Evolutionary conservation across 2,888 invertebrate species (phyloP), one percentile per base, ranked within the genome.

Genomic region (Pyrrhosoma nymphula): DNA sequence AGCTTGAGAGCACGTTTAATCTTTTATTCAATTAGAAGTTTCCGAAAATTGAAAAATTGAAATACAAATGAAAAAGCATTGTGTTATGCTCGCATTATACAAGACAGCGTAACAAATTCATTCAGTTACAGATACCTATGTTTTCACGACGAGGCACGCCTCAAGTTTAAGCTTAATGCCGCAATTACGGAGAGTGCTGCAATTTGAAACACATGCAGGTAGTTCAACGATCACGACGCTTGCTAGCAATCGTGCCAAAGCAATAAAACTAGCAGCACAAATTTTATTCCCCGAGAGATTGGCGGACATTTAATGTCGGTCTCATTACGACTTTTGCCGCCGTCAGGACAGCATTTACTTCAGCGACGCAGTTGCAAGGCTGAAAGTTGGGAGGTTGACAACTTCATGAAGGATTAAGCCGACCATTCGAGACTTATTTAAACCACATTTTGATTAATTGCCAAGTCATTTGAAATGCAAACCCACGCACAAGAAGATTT

Each of bases 181-280:
- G 16, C 35, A 82, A 82, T 82, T 30, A 82, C 35, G 30, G 6
- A 35, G 82, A 82, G 82, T 35, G 82, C 82, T 18, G 35, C 14
- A 35, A 82, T 82, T 82, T 35, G 35, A 30, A 35, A n/a, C 82
- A 82, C 26, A 82, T 30, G 6, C 30, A 35, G 82, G 82, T 82
- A 82, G 82, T 82, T 82, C 82, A 82, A n/a, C 16, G 82, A 82
- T 82, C 82, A 82, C 82, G 82, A 82, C 30, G 35, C 26, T 82
- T 14, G 35, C 82, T 14, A 35, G 35, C 18, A 82, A 82, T 82
- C 82, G 82, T 82, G 82, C 82, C 30, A 82, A 82, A 35, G 82
- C 35, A 35, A 82, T 82, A 30, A 82, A 14, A 82, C 82, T 35
- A 12, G 30, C 82, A 82, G 30, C 23, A 35, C 30, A 30, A 82